phyloP scores from a whole-genome alignment of 2,888 invertebrate genomes.

The Smittia sp. region DNA sequence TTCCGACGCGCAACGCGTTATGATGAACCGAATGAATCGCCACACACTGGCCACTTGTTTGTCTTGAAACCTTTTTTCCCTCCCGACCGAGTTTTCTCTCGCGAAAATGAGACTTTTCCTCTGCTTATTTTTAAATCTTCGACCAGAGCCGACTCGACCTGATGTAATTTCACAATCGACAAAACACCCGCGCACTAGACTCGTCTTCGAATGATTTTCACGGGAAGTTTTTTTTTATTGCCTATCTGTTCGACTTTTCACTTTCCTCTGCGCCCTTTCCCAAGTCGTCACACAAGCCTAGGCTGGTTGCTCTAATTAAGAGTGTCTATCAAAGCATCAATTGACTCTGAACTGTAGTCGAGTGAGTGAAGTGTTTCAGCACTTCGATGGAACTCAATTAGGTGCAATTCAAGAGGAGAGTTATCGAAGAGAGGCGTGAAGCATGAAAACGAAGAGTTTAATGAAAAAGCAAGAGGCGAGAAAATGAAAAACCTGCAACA shows the following conservation, averaged over 20 bases:
- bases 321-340: not conserved
- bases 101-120: not conserved
- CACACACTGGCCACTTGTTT: conserved; percentile 35
- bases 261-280: not conserved
- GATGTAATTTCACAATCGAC: conserved; percentile 10
- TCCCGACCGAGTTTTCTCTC: not conserved
- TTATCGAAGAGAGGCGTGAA: not conserved
- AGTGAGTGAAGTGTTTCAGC: not conserved
- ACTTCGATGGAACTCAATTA: conserved; percentile 12
- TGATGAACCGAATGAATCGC: conserved; percentile 26
- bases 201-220: not conserved
- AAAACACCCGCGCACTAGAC: not conserved
- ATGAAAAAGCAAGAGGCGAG: not conserved
- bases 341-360: not conserved
- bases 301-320: not conserved
- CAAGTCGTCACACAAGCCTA: not conserved
- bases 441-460: not conserved
- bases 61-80: not conserved
- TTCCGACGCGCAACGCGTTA: not conserved
- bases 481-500: conserved; percentile 1
- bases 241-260: not conserved
- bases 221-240: conserved; percentile 10
- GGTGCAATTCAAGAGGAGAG: not conserved
- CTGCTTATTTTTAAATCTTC: conserved; percentile 20
- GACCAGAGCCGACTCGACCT: not conserved